Conservation (phyloP, 2,113 vertebrate genomes). For the Odobenus rosmarus region DNA sequence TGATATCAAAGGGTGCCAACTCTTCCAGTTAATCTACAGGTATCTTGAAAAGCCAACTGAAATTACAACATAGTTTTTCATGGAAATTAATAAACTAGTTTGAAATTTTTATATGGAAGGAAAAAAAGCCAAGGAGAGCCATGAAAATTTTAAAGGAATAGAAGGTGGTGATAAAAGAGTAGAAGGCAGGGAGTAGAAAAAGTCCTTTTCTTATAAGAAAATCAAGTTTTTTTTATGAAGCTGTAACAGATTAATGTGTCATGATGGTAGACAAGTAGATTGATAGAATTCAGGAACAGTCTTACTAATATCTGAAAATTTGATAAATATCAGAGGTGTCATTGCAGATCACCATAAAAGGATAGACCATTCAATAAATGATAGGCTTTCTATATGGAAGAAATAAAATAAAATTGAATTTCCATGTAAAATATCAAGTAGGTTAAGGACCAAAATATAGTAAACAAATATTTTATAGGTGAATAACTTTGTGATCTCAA, state of each 20-base stretch:
- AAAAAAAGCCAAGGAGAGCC: background rate
- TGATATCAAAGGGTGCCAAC: background rate
- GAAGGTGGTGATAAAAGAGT: background rate
- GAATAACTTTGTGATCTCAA: background rate
- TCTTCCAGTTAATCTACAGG: background rate
- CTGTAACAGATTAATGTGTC: background rate
- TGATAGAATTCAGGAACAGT: background rate
- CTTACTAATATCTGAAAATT: background rate
- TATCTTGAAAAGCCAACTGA: background rate
- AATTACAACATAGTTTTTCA: background rate
- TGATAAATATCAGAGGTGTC: background rate
- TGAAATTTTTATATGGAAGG: background rate
- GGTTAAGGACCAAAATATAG: background rate
- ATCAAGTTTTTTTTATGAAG: background rate
- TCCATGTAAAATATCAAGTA: background rate
- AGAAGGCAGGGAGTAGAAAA: background rate
- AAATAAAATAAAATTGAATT: background rate
- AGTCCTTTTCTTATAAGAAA: background rate
- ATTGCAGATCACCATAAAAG: background rate
- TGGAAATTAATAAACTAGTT: background rate
- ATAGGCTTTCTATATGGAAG: background rate
- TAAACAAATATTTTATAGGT: background rate
- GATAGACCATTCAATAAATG: background rate
- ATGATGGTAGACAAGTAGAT: background rate
- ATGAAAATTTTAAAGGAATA: background rate